Evolutionary conservation across 2,113 vertebrate species (phyloP).

Genomic region (Meles meles): DNA sequence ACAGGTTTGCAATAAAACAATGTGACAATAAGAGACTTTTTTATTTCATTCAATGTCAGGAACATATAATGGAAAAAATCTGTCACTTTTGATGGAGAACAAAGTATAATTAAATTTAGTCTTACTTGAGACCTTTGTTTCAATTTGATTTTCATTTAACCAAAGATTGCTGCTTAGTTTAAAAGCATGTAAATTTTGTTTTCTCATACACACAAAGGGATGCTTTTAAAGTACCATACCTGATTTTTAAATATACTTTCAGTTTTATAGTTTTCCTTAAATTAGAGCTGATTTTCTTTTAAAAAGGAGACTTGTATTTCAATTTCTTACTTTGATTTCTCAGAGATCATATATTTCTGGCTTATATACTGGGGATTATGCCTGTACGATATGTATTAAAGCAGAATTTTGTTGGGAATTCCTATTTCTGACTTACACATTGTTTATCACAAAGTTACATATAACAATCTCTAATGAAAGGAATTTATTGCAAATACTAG

Average conservation of each 20-base stretch:
- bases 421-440: not conserved
- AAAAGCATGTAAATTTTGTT: slow-evolving; percentile 62
- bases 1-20: slow-evolving; percentile 18
- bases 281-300: slow-evolving; percentile 5
- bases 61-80: slow-evolving; percentile 58
- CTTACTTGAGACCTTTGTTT: slow-evolving; percentile 55
- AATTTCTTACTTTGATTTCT: not conserved
- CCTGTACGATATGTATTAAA: not conserved
- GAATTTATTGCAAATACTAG: not conserved
- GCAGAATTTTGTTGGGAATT: not conserved
- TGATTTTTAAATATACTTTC: slow-evolving; percentile 40
- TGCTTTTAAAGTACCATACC: not conserved
- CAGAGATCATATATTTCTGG: not conserved
- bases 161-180: slow-evolving; percentile 55
- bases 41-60: slow-evolving; percentile 39
- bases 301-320: not conserved
- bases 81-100: slow-evolving; percentile 65
- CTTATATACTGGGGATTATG: not conserved
- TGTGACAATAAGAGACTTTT: slow-evolving; percentile 46
- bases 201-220: slow-evolving; percentile 40
- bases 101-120: slow-evolving; percentile 67
- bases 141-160: slow-evolving; percentile 59
- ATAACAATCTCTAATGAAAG: not conserved
- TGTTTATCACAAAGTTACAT: not conserved
- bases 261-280: not conserved